Percentiles rank a stretch among this genome's conserved stretches.
phyloP scores from a whole-genome alignment of 2,797 vertebrate species.

The Lacerta agilis region DNA sequence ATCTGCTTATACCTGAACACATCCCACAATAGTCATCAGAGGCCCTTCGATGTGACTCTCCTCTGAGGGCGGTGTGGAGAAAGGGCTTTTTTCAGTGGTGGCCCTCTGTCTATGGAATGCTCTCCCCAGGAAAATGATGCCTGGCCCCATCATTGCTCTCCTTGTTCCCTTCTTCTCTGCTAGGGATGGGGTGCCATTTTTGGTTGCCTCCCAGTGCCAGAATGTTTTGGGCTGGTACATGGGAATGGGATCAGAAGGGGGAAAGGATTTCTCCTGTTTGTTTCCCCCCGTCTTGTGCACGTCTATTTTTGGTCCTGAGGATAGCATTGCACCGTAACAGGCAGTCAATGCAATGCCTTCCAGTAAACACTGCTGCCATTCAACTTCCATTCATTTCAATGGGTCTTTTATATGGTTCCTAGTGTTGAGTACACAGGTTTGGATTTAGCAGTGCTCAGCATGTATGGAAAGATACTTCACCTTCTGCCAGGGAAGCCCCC shows the following conservation, averaged over 20 bases:
- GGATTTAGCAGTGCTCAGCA: neutral
- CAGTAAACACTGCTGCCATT: neutral
- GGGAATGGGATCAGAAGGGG: neutral
- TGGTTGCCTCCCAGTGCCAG: too few species aligned
- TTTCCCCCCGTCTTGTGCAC: too few species aligned
- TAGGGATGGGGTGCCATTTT: too few species aligned
- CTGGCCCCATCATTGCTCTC: too few species aligned
- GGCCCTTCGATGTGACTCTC: too few species aligned
- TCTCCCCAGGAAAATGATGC: too few species aligned
- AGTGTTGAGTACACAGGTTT: neutral
- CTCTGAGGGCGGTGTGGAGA: too few species aligned
- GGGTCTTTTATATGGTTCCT: neutral
- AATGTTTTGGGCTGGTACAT: neutral
- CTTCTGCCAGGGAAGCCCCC: neutral
- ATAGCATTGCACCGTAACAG: neutral
- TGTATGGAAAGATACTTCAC: neutral
- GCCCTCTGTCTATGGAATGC: too few species aligned
- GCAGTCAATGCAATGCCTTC: neutral
- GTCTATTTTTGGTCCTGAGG: too few species aligned
- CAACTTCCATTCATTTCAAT: neutral
- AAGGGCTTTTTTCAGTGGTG: too few species aligned
- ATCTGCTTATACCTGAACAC: neutral
- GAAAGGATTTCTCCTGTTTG: too few species aligned
- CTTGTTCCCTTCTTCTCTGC: neutral
- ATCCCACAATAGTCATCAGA: too few species aligned